A percentile compares a stretch with the other conserved stretches of the same genome.
phyloP scores from a whole-genome alignment of 1,140 invertebrate genomes.

The Bombus sylvicola region DNA sequence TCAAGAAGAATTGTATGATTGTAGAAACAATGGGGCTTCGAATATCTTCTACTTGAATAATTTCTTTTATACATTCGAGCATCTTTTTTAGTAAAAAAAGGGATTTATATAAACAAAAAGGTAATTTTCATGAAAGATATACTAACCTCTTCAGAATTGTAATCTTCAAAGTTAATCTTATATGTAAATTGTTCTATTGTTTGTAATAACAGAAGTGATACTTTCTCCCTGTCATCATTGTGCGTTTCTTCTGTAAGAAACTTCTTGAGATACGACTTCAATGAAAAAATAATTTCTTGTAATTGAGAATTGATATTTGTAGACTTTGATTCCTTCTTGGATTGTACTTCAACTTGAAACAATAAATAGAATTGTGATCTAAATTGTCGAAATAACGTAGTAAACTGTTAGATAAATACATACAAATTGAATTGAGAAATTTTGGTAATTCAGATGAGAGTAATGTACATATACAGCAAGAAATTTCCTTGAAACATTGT shows the following conservation, averaged over 20 bases:
- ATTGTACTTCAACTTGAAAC: conserved; percentile 39
- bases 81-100: conserved; percentile 65
- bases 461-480: conserved; percentile 79
- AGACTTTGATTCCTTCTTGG: conserved; percentile 40
- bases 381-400: neutral
- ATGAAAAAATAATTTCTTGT: conserved; percentile 59
- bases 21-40: conserved; percentile 65
- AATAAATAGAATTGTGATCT: neutral
- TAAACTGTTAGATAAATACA: conserved; percentile 46
- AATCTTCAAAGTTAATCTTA: conserved; percentile 76
- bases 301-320: conserved; percentile 68
- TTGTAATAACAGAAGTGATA: conserved; percentile 78
- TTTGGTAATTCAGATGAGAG: conserved; percentile 78
- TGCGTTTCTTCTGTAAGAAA: conserved; percentile 71
- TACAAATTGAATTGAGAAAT: conserved; percentile 82
- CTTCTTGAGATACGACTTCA: conserved; percentile 66
- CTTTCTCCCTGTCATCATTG: conserved; percentile 74
- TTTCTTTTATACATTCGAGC: conserved; percentile 78
- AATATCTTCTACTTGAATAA: conserved; percentile 72
- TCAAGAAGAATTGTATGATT: conserved; percentile 72
- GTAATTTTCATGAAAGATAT: conserved; percentile 7
- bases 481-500: conserved; percentile 84
- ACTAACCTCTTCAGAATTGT: conserved; percentile 64
- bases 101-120: conserved; percentile 26
- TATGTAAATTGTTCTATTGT: conserved; percentile 75